Conservation (phyloP, 2,113 vertebrate species). For the Calidris pugnax region DNA sequence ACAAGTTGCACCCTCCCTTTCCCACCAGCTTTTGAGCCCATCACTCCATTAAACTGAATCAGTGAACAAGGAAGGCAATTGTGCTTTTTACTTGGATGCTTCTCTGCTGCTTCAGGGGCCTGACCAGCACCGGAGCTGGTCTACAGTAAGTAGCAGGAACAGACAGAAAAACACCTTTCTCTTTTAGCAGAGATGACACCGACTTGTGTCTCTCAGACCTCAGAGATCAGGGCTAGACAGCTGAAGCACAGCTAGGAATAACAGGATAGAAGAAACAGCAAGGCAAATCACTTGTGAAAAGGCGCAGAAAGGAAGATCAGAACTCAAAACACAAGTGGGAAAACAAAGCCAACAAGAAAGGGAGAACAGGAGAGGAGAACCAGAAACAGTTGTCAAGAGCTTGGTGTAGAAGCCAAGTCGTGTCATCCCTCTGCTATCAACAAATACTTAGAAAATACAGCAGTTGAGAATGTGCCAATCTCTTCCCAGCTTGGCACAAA, state of each 20-base stretch:
- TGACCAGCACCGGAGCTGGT: not conserved
- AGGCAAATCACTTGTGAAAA: not conserved
- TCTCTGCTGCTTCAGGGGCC: not conserved
- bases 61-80: not conserved
- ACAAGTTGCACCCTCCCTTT: not conserved
- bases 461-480: not conserved
- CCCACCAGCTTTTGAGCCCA: not conserved
- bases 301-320: not conserved
- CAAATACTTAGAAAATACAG: not conserved
- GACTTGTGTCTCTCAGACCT: not conserved
- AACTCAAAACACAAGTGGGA: not conserved
- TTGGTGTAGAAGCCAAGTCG: not conserved
- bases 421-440: not conserved
- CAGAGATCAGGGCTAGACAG: not conserved
- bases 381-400: not conserved
- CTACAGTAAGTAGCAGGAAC: not conserved
- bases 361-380: not conserved
- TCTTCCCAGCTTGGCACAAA: not conserved
- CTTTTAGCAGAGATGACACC: not conserved
- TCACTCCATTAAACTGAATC: fast-evolving
- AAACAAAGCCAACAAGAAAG: not conserved
- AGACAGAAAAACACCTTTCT: not conserved
- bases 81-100: not conserved
- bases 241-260: not conserved
- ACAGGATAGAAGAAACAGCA: not conserved